Evolutionary conservation across 2,888 invertebrate species (phyloP).

Genomic region (Marronus borbonicus): DNA sequence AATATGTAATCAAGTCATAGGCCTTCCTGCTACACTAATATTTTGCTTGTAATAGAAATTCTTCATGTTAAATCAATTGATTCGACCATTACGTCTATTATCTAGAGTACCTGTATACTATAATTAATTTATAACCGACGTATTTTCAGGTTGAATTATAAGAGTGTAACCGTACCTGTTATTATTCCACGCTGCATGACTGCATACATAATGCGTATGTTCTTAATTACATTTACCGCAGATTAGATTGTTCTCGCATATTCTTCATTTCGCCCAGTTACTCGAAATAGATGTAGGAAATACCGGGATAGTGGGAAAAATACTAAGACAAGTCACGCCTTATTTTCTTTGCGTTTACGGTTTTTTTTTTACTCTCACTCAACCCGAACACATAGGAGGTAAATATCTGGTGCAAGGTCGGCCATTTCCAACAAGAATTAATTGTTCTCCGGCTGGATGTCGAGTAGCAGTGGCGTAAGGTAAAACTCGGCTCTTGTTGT

Average conservation of each 20-base stretch:
- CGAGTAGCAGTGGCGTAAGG: slow-evolving; percentile 6
- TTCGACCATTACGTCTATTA: no score
- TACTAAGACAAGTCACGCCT: slow-evolving; percentile 12
- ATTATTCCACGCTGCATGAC: no score
- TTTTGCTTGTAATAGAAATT: no score
- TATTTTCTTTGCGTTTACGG: slow-evolving; percentile 5
- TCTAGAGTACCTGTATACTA: no score
- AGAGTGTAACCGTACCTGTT: no score
- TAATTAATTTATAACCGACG: no score
- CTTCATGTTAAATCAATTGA: no score
- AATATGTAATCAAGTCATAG: no score
- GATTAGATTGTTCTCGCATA: not conserved
- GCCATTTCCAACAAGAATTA: slow-evolving; percentile 25
- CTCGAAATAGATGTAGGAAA: slow-evolving; percentile 26
- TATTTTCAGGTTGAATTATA: no score
- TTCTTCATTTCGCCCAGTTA: not conserved
- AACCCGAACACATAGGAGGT: slow-evolving; percentile 20
- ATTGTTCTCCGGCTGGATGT: slow-evolving; percentile 22
- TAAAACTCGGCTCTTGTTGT: not conserved
- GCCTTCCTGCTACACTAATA: no score
- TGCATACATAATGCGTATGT: no score
- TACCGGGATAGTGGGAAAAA: slow-evolving; percentile 19
- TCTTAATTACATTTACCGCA: slow-evolving; percentile 2
- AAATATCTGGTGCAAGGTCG: slow-evolving; percentile 34
- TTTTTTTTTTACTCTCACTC: slow-evolving; percentile 3